Base-by-base conservation (phyloP, 2,797 vertebrate genomes). In the Chromis chromis region DNA sequence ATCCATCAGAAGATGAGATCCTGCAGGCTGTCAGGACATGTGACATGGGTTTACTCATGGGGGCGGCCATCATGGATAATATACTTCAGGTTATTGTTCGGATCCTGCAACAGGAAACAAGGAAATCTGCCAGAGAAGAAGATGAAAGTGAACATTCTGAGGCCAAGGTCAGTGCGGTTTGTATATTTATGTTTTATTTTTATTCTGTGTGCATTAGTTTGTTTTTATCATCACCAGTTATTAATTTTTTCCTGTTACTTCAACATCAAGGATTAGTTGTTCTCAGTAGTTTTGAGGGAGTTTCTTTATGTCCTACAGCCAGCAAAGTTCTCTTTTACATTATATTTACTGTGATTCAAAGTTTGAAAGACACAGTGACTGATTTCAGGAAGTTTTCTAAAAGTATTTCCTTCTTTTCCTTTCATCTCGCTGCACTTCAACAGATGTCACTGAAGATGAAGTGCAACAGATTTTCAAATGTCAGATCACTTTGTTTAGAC, bases 11-110 rank as follows among this genome's bases (percentile, higher is more conserved):
- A 14, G 70, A 71, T 0, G 74, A 72, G 3, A 12, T 93, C 17
- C 82, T 80, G 56, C 83, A 94, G 58, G 95, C 95, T 7, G 86
- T 97, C 46, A 90, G 78, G 64, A 93, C 90, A 22, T 98, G 97
- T 63, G 97, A 98, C 90, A 93, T 97, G 96, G 96, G 95, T 40
- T 90, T 98, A 63, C 92, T 98, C 28, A 96, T 98, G 95, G 97
- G 97, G 1, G 94, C 95, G 0, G 88, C 95, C 75, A 89, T 98
- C 82, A 84, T 96, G 79, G 95, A 92, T 4, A 78, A 96, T 74
- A 62, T 95, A 60, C 92, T 98, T 42, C 89, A 94, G 67, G 92
- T 81, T 40, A 42, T 96, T 0, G 90, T 95, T 1, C 31, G 17
- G 3, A 48, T 96, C 60, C 91, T 98, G 63, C 95, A 96, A 82